These are phyloP conservation scores for Drosophila simulans DNA, from an alignment of 1,140 invertebrate genomes.

Conservation along the genomic window DNA sequence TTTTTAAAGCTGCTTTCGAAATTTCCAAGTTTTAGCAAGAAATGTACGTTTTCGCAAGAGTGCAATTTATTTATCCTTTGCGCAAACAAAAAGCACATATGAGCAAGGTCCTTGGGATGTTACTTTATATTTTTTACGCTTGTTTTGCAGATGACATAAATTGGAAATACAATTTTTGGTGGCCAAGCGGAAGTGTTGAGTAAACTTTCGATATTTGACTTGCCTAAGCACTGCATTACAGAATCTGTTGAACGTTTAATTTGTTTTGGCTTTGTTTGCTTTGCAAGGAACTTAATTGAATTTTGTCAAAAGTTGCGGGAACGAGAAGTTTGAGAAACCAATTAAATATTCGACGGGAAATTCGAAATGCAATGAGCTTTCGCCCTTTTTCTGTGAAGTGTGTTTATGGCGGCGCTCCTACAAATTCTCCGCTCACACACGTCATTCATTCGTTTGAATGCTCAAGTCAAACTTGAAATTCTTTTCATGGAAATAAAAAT, in stretches of 20 bases:
- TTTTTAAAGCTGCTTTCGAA: slow-evolving; percentile 12
- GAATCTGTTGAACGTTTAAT: slow-evolving; percentile 22
- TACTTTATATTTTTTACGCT: background rate
- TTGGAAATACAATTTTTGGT: slow-evolving; percentile 12
- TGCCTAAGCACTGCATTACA: slow-evolving; percentile 2
- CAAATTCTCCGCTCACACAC: slow-evolving; percentile 20
- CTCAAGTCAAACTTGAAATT: slow-evolving; percentile 32
- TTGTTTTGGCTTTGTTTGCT: slow-evolving; percentile 15
- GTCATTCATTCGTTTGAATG: slow-evolving; percentile 23
- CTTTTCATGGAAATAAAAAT: slow-evolving; percentile 12
- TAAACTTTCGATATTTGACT: slow-evolving; percentile 35
- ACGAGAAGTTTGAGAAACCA: slow-evolving; percentile 18
- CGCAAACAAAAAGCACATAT: slow-evolving; percentile 7
- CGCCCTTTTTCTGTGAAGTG: slow-evolving; percentile 1
- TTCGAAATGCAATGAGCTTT: slow-evolving; percentile 5
- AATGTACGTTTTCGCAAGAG: background rate
- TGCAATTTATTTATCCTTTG: slow-evolving; percentile 24
- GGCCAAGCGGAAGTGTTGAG: slow-evolving; percentile 34
- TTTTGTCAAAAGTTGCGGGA: slow-evolving; percentile 17
- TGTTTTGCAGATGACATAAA: slow-evolving; percentile 21
- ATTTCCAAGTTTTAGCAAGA: slow-evolving; percentile 14
- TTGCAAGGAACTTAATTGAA: slow-evolving; percentile 25
- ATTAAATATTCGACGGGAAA: slow-evolving; percentile 20
- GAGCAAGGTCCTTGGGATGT: background rate
- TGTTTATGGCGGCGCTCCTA: slow-evolving; percentile 23